A percentile compares a stretch with the other conserved stretches of the same genome.
These are phyloP conservation scores for Vimba vimba DNA, from an alignment of 2,113 vertebrate genomes.

Conservation along the genomic window DNA sequence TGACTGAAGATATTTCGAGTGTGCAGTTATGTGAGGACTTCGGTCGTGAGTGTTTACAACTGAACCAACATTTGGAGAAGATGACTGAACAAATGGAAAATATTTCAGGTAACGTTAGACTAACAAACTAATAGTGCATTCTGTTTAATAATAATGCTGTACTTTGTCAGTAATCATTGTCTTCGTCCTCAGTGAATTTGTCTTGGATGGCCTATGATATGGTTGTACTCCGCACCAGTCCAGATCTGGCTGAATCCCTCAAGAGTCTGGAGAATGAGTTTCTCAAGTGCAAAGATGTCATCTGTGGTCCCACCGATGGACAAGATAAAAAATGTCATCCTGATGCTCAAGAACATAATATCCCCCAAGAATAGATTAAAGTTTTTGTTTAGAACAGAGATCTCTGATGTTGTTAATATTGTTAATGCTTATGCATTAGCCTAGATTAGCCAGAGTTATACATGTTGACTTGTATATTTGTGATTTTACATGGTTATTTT, in stretches of 20 bases:
- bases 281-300: slow-evolving; percentile 75
- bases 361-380: neutral
- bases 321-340: neutral
- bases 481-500: neutral
- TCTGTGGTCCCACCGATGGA: slow-evolving; percentile 53
- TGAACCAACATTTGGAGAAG: slow-evolving; percentile 67
- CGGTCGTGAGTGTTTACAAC: slow-evolving; percentile 52
- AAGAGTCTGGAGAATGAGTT: slow-evolving; percentile 73
- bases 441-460: neutral
- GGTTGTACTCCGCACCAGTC: slow-evolving; percentile 78
- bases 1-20: slow-evolving; percentile 52
- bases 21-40: slow-evolving; percentile 8
- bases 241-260: slow-evolving; percentile 71
- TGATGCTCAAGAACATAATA: slow-evolving; percentile 17
- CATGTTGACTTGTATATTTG: neutral
- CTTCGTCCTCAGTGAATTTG: slow-evolving; percentile 76
- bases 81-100: slow-evolving; percentile 70
- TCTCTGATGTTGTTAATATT: neutral
- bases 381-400: neutral
- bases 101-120: slow-evolving; percentile 62
- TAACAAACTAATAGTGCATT: neutral
- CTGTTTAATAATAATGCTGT: neutral
- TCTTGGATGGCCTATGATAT: slow-evolving; percentile 85
- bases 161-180: neutral
- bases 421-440: neutral